Base-by-base conservation (phyloP, 2,888 invertebrate species). In the Orthosia cruda region DNA sequence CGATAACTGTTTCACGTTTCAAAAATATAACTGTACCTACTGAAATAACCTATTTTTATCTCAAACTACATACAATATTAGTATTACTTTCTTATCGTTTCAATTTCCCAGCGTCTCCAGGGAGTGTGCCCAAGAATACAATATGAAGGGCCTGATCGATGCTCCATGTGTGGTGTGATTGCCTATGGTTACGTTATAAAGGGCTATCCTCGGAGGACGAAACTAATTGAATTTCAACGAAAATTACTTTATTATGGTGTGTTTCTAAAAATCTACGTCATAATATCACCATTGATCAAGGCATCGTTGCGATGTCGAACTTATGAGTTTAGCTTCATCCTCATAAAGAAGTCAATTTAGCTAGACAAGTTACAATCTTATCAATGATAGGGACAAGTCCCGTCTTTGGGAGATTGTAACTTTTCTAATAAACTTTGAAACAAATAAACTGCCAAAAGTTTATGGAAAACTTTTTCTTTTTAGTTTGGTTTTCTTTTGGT, bases 121-220 rank as follows among this genome's bases (percentile, higher is more conserved):
- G 64, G 81, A 64, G 23, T n/a, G 16, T 15, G 26, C n/a, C 45
- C 49, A 32, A 55, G 47, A 40, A 64, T 80, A 57, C 32, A 18
- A 15, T 65, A 52, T 62, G 55, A 4, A 20, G 23, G 20, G 23
- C 13, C 26, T n/a, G 23, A 26, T 74, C 18, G 40, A 65, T 23
- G 13, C 18, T 23, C n/a, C 62, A 47, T 61, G 47, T 20, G 54
- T 45, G 61, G 61, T 61, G 23, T 57, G 74, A 74, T 75, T 75
- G 49, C 59, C 32, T 62, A 71, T 52, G 20, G 13, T 18, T 62
- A 13, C 23, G 16, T 57, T 62, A 71, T 79, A 45, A 47, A 50
- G 71, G 45, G 26, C 45, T 23, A 61, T 26, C 50, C 61, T 50
- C n/a, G 45, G 45, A 15, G 20, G 20, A 49, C 16, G 26, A 15